Conservation (phyloP, 2,113 vertebrate species). For the Microcebus murinus region DNA sequence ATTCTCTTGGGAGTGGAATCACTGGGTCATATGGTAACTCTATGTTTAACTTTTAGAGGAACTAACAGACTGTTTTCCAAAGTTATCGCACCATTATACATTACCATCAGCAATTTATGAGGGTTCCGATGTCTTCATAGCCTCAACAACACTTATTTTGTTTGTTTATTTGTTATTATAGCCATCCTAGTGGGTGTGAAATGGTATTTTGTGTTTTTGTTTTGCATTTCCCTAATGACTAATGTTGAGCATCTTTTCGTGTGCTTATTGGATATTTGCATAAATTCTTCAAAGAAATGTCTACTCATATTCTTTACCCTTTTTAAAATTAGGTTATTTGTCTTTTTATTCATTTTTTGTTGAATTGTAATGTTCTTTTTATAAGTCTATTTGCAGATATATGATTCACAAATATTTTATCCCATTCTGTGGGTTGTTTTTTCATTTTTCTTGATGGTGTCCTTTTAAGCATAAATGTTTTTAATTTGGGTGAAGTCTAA, state of each 20-base stretch:
- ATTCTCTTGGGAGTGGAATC: background rate
- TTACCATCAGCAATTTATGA: background rate
- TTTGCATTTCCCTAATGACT: slow-evolving; percentile 7
- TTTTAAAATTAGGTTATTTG: background rate
- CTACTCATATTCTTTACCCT: background rate
- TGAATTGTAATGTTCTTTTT: background rate
- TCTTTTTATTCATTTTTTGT: background rate
- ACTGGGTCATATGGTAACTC: background rate
- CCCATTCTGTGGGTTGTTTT: background rate
- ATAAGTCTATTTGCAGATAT: background rate
- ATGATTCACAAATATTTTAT: slow-evolving; percentile 6
- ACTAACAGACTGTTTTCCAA: background rate
- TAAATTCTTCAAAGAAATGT: background rate
- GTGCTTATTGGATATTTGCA: background rate
- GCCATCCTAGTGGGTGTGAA: background rate
- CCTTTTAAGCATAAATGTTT: background rate
- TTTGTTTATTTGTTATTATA: background rate
- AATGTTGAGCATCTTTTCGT: background rate
- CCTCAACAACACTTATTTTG: background rate
- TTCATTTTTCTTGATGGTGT: background rate
- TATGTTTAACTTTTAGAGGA: background rate
- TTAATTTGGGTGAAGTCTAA: background rate
- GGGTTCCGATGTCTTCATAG: background rate
- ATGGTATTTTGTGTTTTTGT: background rate
- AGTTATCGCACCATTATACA: background rate